A percentile compares a stretch with the other conserved stretches of the same genome.
Evolutionary conservation across 2,888 invertebrate genomes (phyloP).

Genomic region (Dolichomitus sp.): DNA sequence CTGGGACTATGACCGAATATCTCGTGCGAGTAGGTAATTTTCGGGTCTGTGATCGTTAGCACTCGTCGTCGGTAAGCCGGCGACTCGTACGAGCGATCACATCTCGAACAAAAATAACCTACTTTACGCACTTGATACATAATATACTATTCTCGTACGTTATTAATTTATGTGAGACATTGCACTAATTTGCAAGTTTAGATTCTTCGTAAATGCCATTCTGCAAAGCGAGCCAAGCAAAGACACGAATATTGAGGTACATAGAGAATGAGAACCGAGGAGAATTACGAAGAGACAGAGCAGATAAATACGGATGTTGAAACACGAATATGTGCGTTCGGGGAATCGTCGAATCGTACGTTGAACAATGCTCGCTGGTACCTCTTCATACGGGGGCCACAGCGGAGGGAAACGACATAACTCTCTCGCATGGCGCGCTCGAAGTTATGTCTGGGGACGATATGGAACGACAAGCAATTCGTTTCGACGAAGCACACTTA

Average conservation of each 20-base stretch:
- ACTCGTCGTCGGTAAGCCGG: too few species aligned
- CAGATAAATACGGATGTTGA: constrained; percentile 53
- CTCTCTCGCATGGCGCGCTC: constrained; percentile 30
- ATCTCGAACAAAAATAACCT: too few species aligned
- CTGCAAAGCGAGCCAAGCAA: neutral
- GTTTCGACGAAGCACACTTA: constrained; percentile 69
- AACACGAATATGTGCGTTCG: constrained; percentile 45
- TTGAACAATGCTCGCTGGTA: constrained; percentile 48
- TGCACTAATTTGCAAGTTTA: neutral
- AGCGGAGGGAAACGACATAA: constrained; percentile 40
- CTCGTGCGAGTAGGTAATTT: too few species aligned
- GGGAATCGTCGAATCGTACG: constrained; percentile 47
- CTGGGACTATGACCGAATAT: too few species aligned
- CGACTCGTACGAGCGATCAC: too few species aligned
- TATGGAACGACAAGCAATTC: constrained; percentile 78
- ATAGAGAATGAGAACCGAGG: constrained; percentile 27
- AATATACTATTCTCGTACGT: too few species aligned
- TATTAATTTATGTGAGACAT: neutral
- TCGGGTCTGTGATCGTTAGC: too few species aligned
- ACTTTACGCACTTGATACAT: too few species aligned
- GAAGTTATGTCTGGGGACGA: constrained; percentile 77
- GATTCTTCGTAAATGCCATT: neutral
- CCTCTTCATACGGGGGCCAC: neutral
- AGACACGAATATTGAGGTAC: constrained; percentile 4
- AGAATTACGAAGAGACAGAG: constrained; percentile 24